Evolutionary conservation across 2,888 invertebrate species (phyloP).

Genomic region (Doris montereyensis): DNA sequence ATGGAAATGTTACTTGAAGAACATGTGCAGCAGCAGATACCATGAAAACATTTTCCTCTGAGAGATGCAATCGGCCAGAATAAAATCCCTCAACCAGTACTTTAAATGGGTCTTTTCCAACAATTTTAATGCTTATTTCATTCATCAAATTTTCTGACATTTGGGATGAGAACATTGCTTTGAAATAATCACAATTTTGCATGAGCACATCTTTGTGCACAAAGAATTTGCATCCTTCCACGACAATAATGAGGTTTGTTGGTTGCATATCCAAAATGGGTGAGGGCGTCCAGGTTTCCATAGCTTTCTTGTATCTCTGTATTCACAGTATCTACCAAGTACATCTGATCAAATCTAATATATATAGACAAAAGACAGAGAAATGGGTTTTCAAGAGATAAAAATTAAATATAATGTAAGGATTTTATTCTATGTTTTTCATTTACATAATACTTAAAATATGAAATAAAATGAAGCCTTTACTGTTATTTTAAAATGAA

Average conservation of each 20-base stretch:
- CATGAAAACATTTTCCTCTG: conserved; percentile 23
- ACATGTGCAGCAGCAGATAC: conserved; percentile 16
- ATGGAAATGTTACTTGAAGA: neutral
- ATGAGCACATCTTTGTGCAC: conserved; percentile 33
- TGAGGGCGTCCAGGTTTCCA: too few species aligned
- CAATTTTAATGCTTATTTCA: conserved; percentile 5
- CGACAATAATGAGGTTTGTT: conserved; percentile 26
- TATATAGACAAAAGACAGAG: too few species aligned
- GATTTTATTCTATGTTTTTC: too few species aligned
- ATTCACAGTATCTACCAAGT: too few species aligned
- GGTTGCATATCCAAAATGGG: too few species aligned
- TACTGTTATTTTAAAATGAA: too few species aligned
- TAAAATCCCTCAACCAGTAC: conserved; percentile 29
- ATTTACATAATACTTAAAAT: too few species aligned
- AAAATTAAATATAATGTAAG: too few species aligned
- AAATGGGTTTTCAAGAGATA: too few species aligned
- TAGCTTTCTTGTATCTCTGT: too few species aligned
- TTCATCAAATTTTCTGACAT: conserved; percentile 29
- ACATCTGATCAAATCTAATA: too few species aligned
- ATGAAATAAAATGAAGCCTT: too few species aligned
- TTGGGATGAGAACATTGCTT: conserved; percentile 35
- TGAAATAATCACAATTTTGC: conserved; percentile 29
- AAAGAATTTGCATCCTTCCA: conserved; percentile 8
- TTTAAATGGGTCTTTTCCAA: conserved; percentile 19
- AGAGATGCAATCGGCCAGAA: conserved; percentile 4